Evolutionary conservation across 2,797 vertebrate species (phyloP), one percentile per base, ranked within the genome.

Genomic region (Diplodus sargus): DNA sequence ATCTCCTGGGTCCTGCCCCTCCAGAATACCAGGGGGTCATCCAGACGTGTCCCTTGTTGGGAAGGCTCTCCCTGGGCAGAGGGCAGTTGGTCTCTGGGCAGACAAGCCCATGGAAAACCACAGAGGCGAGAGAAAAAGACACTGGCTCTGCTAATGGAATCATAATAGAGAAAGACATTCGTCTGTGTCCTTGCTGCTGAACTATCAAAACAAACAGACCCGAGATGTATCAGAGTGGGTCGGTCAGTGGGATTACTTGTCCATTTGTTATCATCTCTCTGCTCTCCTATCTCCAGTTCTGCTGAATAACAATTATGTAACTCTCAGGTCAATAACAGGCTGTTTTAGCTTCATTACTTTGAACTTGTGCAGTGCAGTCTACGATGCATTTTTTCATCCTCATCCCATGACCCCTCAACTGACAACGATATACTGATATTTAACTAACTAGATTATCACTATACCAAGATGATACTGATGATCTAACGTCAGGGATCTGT

Each of bases 191-290:
- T 20, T 4, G 56, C 76, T 52, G 84, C 81, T 69, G 45, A 18
- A 45, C 84, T 86, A 77, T 76, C 62, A 82, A 90, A 93, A 91
- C 89, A 92, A 89, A 81, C 74, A 76, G 68, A 73, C 49, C 70
- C 45, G 68, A 78, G 84, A 82, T 56, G 62, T 59, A 53, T 89
- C 70, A 67, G 73, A 74, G 72, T 16, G 89, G 66, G 73, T 73
- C 82, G 18, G 66, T 75, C 82, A 81, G 30, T 20, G 76, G 65
- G 67, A 87, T 78, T 39, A 81, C 76, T 62, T 53, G 39, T 64
- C 58, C 77, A 43, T 75, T 73, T 84, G 84, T 62, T 83, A 83
- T 83, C 78, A 54, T 60, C 72, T 84, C 60, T 66, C 60, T 63
- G 30, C 67, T 59, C 39, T 60, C 22, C 70, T 42, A 47, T 43